phyloP scores from a whole-genome alignment of 2,113 vertebrate species.

The Anser brachyrhynchus region DNA sequence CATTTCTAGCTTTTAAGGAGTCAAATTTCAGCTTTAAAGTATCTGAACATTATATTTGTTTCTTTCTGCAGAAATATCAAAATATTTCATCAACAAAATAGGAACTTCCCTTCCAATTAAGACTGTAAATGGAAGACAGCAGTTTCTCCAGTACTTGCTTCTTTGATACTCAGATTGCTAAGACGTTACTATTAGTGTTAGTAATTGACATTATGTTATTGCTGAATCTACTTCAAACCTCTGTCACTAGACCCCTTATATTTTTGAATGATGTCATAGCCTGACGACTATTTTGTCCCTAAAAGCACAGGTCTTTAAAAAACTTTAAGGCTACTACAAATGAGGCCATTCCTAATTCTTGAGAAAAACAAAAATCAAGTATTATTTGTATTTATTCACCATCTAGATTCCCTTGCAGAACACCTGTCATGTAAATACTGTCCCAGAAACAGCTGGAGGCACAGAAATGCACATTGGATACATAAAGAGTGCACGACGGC shows the following conservation, averaged over 20 bases:
- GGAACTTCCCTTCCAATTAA: not conserved
- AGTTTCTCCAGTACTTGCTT: not conserved
- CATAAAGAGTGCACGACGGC: not conserved
- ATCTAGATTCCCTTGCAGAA: not conserved
- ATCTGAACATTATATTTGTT: not conserved
- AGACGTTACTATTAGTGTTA: not conserved
- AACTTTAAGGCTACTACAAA: not conserved
- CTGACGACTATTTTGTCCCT: not conserved
- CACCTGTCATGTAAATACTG: not conserved
- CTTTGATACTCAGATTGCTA: not conserved
- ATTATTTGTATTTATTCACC: not conserved
- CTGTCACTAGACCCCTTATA: not conserved
- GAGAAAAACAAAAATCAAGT: not conserved
- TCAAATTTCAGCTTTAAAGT: not conserved
- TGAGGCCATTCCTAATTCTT: not conserved
- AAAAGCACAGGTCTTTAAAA: not conserved
- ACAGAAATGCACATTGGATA: not conserved
- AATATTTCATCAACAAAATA: not conserved
- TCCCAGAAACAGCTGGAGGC: not conserved
- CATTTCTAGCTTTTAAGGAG: not conserved
- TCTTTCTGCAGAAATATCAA: not conserved
- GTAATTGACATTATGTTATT: not conserved
- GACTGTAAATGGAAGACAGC: not conserved
- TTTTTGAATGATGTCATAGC: not conserved
- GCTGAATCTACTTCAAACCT: not conserved